A percentile compares a stretch with the other conserved stretches of the same genome.
Evolutionary conservation across 1,140 invertebrate genomes (phyloP).

Genomic region (Monomorium pharaonis): DNA sequence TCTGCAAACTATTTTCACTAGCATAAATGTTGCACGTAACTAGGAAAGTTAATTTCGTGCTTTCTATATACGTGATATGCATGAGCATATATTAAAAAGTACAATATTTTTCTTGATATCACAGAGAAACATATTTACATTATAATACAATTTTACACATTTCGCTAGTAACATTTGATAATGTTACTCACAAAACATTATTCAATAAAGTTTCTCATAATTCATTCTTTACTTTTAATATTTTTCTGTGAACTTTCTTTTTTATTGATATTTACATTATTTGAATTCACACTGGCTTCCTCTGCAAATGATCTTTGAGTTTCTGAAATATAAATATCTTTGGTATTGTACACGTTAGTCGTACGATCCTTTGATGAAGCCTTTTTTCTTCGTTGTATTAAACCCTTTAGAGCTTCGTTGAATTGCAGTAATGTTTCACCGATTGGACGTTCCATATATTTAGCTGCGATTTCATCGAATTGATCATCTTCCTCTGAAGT

Average conservation of each 20-base stretch:
- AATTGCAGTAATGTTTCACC: constrained; percentile 81
- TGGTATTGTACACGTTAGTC: neutral
- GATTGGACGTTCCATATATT: constrained; percentile 79
- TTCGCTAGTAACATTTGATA: constrained; percentile 46
- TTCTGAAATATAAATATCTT: neutral
- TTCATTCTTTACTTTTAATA: constrained; percentile 17
- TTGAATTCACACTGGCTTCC: constrained; percentile 8
- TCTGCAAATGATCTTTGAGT: neutral
- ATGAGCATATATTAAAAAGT: constrained; percentile 60
- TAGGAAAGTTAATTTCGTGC: constrained; percentile 43
- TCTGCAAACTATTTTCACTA: neutral
- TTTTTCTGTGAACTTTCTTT: constrained; percentile 41
- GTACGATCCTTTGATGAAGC: constrained; percentile 20
- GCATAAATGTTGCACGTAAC: constrained; percentile 16
- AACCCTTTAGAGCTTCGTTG: constrained; percentile 80
- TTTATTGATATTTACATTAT: constrained; percentile 4
- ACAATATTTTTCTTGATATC: constrained; percentile 65
- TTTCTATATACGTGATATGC: constrained; percentile 63
- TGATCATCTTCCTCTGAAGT: constrained; percentile 79
- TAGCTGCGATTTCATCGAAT: constrained; percentile 79
- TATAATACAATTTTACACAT: constrained; percentile 47
- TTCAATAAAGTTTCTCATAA: constrained; percentile 30
- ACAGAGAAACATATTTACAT: constrained; percentile 71
- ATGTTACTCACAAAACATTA: constrained; percentile 23
- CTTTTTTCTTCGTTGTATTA: constrained; percentile 76